phyloP scores from a whole-genome alignment of 2,797 vertebrate genomes.

The Tenualosa ilisha region DNA sequence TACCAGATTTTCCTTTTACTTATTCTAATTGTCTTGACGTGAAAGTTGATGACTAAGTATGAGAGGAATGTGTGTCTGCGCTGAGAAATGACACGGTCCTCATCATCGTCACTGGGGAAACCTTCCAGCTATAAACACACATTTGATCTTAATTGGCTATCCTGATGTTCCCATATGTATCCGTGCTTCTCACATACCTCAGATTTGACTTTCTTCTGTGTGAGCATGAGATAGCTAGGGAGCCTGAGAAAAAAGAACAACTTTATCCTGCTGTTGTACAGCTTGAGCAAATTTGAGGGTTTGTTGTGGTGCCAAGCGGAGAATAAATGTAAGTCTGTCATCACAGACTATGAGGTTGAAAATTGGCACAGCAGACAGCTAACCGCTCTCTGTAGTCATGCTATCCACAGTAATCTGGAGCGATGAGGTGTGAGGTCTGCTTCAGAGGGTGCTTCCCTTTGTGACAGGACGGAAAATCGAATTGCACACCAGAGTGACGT shows the following conservation, averaged over 20 bases:
- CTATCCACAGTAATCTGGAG: not conserved
- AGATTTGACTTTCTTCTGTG: not conserved
- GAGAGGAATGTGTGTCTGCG: not conserved
- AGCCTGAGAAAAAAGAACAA: conserved; percentile 38
- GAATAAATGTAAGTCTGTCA: conserved; percentile 39
- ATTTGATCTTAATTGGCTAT: not conserved
- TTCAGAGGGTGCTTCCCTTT: not conserved
- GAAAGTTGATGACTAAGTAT: not conserved
- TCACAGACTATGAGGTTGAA: conserved; percentile 20
- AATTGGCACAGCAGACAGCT: not conserved
- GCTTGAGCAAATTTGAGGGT: conserved; percentile 47
- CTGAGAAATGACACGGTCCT: not conserved
- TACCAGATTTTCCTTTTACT: not conserved
- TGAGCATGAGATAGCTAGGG: not conserved
- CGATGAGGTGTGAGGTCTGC: not conserved
- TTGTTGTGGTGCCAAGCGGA: conserved; percentile 44
- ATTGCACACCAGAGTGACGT: not conserved
- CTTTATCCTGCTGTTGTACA: conserved; percentile 18
- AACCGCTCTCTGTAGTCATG: not conserved
- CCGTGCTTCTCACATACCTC: not conserved
- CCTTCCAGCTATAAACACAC: not conserved
- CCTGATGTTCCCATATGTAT: not conserved
- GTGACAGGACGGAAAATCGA: not conserved
- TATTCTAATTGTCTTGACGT: conserved; percentile 2
- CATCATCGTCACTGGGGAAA: not conserved